Conservation (phyloP, 2,797 vertebrate genomes). For the Sebastiscus tertius region DNA sequence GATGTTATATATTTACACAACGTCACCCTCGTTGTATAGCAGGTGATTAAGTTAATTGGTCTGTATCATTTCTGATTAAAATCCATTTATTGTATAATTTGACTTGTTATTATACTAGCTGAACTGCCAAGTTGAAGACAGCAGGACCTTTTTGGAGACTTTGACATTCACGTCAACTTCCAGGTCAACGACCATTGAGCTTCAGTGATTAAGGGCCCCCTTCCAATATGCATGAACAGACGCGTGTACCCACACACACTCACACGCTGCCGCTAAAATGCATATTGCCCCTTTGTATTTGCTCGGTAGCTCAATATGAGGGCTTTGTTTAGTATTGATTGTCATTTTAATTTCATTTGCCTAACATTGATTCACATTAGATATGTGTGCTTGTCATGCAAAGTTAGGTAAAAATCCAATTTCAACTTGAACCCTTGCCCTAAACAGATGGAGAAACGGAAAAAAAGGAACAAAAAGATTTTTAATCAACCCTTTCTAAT, state of each 20-base stretch:
- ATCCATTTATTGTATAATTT: slow-evolving; percentile 42
- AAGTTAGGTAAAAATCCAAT: slow-evolving; percentile 73
- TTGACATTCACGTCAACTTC: slow-evolving; percentile 80
- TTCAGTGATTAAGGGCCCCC: slow-evolving; percentile 77
- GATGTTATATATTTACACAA: background rate
- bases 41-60: slow-evolving; percentile 21
- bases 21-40: background rate
- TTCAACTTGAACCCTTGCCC: slow-evolving; percentile 67
- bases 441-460: slow-evolving; percentile 76
- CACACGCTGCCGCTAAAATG: slow-evolving; percentile 65
- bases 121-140: slow-evolving; percentile 66
- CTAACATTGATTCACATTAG: slow-evolving; percentile 78
- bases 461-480: slow-evolving; percentile 27
- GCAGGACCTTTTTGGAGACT: slow-evolving; percentile 73
- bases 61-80: slow-evolving; percentile 5
- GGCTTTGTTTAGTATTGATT: slow-evolving; percentile 83
- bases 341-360: slow-evolving; percentile 82
- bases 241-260: slow-evolving; percentile 68
- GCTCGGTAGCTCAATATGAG: slow-evolving; percentile 83
- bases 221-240: slow-evolving; percentile 76
- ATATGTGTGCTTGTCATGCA: slow-evolving; percentile 80
- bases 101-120: slow-evolving; percentile 42
- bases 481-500: slow-evolving; percentile 30
- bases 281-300: slow-evolving; percentile 85
- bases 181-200: slow-evolving; percentile 82